Conservation (phyloP, 2,888 invertebrate genomes). For the Tiphia femorata region DNA sequence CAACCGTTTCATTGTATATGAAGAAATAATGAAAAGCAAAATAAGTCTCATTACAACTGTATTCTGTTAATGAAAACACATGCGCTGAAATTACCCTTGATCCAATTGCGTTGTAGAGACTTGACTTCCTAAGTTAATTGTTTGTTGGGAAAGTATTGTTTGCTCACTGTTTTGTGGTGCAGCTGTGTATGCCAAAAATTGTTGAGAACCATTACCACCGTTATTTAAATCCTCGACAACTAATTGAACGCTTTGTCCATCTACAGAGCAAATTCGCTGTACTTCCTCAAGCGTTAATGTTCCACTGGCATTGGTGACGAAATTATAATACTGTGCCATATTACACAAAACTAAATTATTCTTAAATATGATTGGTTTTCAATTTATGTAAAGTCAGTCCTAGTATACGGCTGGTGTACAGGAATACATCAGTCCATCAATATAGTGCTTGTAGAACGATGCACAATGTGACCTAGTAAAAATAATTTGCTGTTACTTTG, state of each 20-base stretch:
- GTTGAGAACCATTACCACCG: slow-evolving; percentile 57
- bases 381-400: slow-evolving; percentile 39
- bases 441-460: slow-evolving; percentile 52
- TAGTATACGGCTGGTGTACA: slow-evolving; percentile 38
- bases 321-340: slow-evolving; percentile 66
- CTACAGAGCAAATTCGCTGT: slow-evolving; percentile 56
- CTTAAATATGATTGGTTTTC: slow-evolving; percentile 38
- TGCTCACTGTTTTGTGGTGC: slow-evolving; percentile 54
- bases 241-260: slow-evolving; percentile 62
- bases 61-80: slow-evolving; percentile 33
- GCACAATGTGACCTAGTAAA: slow-evolving; percentile 50
- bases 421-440: slow-evolving; percentile 52
- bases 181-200: slow-evolving; percentile 56
- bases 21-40: not conserved
- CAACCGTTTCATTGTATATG: no score
- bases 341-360: slow-evolving; percentile 50
- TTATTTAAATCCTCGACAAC: slow-evolving; percentile 62
- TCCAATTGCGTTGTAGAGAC: slow-evolving; percentile 57
- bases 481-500: slow-evolving; percentile 45
- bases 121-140: slow-evolving; percentile 57
- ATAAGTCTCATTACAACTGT: no score
- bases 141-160: slow-evolving; percentile 54
- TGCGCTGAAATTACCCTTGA: slow-evolving; percentile 61
- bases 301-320: slow-evolving; percentile 62
- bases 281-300: slow-evolving; percentile 60